phyloP scores from a whole-genome alignment of 1,140 invertebrate genomes.

The Berghia stephanieae region DNA sequence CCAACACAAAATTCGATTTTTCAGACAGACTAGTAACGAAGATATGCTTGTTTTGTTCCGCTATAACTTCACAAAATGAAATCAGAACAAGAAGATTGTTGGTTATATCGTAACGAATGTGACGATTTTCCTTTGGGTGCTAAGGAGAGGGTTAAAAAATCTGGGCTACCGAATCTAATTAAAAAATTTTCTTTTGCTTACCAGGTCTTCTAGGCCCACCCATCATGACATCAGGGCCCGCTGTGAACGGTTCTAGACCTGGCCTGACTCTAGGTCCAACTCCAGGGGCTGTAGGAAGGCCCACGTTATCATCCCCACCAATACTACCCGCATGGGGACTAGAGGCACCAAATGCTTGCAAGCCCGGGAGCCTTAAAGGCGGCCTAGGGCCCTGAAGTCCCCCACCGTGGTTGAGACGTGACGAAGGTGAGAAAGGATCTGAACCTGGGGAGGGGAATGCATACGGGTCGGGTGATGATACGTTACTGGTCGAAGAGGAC shows the following conservation, averaged over 20 bases:
- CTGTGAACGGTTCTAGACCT: constrained; percentile 5
- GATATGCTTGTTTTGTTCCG: no score
- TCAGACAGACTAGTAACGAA: no score
- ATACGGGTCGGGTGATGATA: constrained; percentile 28
- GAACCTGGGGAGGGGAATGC: constrained; percentile 19
- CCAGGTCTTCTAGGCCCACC: constrained; percentile 12
- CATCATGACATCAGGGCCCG: constrained; percentile 24
- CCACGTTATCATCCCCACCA: constrained; percentile 24
- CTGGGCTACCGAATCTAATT: no score
- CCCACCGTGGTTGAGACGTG: not conserved
- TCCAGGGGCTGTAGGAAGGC: constrained; percentile 8
- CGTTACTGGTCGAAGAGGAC: not conserved
- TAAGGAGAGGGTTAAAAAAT: no score
- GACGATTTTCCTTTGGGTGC: no score
- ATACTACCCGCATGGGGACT: no score
- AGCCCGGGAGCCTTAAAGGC: constrained; percentile 23
- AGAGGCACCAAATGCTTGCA: constrained; percentile 31
- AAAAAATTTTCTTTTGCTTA: no score
- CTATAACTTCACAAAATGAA: no score
- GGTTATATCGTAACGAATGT: no score
- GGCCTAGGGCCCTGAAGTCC: not conserved
- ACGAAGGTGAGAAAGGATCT: constrained; percentile 29
- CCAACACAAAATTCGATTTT: no score
- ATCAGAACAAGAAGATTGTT: no score
- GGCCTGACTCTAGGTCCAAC: constrained; percentile 16